These are phyloP conservation scores for Mylabris sibirica DNA, from an alignment of 2,888 invertebrate genomes.

Conservation along the genomic window DNA sequence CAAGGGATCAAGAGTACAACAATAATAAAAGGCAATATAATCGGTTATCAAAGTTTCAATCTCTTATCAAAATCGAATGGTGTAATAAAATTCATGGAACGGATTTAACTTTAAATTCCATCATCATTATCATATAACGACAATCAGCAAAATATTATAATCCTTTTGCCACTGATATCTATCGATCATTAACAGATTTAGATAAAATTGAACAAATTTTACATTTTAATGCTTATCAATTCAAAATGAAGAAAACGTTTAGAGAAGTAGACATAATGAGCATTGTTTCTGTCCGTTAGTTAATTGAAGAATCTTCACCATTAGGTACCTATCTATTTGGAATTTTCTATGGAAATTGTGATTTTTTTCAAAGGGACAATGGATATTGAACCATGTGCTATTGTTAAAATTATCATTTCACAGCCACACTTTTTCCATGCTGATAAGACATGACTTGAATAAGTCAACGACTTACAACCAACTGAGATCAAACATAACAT, in stretches of 20 bases:
- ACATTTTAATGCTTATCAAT: conserved; percentile 17
- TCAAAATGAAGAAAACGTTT: conserved; percentile 8
- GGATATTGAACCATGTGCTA: conserved; percentile 33
- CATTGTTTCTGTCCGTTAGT: not conserved
- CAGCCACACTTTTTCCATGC: conserved; percentile 64
- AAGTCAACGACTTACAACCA: conserved; percentile 69
- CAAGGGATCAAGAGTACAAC: conserved; percentile 63
- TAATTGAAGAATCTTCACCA: not conserved
- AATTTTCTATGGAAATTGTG: not conserved
- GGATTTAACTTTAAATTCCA: conserved; percentile 64
- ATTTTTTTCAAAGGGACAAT: conserved; percentile 24
- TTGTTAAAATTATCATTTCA: conserved; percentile 75
- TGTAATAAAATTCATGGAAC: conserved; percentile 67
- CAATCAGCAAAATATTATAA: conserved; percentile 59
- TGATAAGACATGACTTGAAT: conserved; percentile 65
- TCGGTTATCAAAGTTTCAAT: conserved; percentile 60
- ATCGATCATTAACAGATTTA: conserved; percentile 61
- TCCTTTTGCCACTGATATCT: conserved; percentile 66
- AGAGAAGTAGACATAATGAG: not conserved
- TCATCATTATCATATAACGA: conserved; percentile 31
- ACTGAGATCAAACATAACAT: conserved; percentile 63
- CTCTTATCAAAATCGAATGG: conserved; percentile 54
- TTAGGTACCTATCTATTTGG: not conserved
- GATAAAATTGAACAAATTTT: not conserved
- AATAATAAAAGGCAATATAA: conserved; percentile 62